These are phyloP conservation scores for Odobenus rosmarus DNA, from an alignment of 2,113 vertebrate species.

Conservation along the genomic window DNA sequence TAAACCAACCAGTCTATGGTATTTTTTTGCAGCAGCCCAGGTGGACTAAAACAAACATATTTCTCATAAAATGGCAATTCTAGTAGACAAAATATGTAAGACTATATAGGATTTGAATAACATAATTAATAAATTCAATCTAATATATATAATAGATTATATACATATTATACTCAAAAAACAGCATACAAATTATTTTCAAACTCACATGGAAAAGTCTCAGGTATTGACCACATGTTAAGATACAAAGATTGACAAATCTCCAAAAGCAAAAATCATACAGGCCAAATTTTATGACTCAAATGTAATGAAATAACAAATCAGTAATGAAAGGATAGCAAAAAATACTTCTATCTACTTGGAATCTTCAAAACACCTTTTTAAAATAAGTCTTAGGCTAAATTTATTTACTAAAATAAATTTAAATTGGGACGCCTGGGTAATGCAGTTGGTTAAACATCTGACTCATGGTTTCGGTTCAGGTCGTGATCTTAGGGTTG, in stretches of 20 bases:
- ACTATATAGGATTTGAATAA: neutral
- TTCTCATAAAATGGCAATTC: neutral
- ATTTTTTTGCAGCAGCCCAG: neutral
- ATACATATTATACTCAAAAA: neutral
- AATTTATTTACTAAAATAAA: neutral
- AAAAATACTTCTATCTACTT: neutral
- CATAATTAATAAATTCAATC: neutral
- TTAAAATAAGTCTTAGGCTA: neutral
- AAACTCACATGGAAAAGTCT: neutral
- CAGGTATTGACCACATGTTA: neutral
- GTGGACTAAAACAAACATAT: neutral
- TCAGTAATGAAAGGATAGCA: neutral
- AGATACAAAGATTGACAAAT: neutral
- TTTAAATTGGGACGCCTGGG: neutral
- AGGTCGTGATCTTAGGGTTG: neutral
- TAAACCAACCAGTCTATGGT: neutral
- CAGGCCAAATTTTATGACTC: neutral
- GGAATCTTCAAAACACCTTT: neutral
- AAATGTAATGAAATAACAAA: neutral
- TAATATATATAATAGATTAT: neutral
- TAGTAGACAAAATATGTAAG: constrained; percentile 6
- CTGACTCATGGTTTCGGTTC: neutral
- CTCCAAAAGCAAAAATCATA: neutral
- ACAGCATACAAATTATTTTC: neutral
- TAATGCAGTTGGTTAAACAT: neutral